Conservation (phyloP, 2,113 vertebrate species). For the Nothobranchius kuhntae region DNA sequence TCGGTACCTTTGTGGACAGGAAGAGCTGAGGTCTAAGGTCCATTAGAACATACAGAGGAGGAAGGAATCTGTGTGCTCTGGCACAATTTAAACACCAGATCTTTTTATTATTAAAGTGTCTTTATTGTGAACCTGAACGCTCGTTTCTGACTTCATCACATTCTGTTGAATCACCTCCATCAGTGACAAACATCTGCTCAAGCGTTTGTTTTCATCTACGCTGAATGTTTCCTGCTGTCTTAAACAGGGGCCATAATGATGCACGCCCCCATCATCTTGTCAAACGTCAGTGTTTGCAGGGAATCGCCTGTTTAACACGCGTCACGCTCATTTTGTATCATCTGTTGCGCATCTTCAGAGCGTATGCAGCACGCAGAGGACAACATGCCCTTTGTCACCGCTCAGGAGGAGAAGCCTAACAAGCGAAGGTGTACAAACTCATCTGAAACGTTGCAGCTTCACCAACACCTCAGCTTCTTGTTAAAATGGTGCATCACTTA, state of each 20-base stretch:
- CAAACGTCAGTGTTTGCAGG: slow-evolving; percentile 59
- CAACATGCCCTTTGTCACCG: slow-evolving; percentile 56
- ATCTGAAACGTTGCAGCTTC: no score
- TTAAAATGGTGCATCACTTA: no score
- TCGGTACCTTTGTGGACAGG: slow-evolving; percentile 82
- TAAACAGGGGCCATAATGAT: slow-evolving; percentile 65
- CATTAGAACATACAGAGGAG: slow-evolving; percentile 21
- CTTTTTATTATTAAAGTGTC: no score
- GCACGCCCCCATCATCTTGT: slow-evolving; percentile 68
- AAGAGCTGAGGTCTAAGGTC: slow-evolving; percentile 61
- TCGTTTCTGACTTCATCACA: neutral
- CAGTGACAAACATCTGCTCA: slow-evolving; percentile 37
- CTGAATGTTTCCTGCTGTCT: slow-evolving; percentile 66
- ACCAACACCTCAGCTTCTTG: no score
- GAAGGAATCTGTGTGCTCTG: slow-evolving; percentile 6
- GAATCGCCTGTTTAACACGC: slow-evolving; percentile 73
- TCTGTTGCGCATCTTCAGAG: slow-evolving; percentile 59
- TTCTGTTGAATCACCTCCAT: slow-evolving; percentile 24
- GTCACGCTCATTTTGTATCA: slow-evolving; percentile 74
- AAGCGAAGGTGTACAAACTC: no score
- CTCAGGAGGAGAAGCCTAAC: slow-evolving; percentile 39
- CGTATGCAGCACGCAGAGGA: slow-evolving; percentile 53
- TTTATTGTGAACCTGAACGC: neutral
- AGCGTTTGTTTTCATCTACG: slow-evolving; percentile 39
- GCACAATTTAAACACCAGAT: neutral